phyloP scores from a whole-genome alignment of 1,140 invertebrate species.

The Whitmania pigra region DNA sequence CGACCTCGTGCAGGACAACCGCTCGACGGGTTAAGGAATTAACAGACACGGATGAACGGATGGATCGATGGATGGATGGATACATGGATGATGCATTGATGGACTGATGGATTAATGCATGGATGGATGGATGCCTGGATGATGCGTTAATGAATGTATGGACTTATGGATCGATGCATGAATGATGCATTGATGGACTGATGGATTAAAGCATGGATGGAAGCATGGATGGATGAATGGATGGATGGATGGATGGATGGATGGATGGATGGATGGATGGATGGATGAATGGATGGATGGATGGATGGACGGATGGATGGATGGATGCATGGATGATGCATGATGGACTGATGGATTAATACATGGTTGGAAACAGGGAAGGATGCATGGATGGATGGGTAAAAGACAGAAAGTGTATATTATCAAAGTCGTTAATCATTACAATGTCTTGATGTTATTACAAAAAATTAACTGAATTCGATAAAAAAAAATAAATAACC shows the following conservation, averaged over 20 bases:
- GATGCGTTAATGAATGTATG: too few species aligned
- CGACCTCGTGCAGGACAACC: not conserved
- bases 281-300: conserved; percentile 1
- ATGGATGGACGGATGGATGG: not conserved
- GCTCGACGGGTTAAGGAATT: not conserved
- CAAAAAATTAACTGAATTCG: not conserved
- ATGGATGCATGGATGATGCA: not conserved
- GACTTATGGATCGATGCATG: not conserved
- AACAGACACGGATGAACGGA: not conserved
- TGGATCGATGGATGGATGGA: not conserved
- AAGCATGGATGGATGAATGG: not conserved
- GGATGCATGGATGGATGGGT: not conserved
- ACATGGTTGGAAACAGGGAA: not conserved
- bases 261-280: conserved; percentile 4
- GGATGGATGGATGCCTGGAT: not conserved
- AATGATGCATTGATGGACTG: not conserved
- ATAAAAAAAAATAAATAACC: too few species aligned
- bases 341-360: not conserved
- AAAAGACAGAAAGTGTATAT: too few species aligned
- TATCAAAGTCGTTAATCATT: too few species aligned
- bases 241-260: not conserved
- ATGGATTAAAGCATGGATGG: not conserved
- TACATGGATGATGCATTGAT: not conserved
- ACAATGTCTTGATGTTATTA: not conserved
- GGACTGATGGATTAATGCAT: not conserved